phyloP scores from a whole-genome alignment of 2,113 vertebrate species.

The Asarcornis scutulata region DNA sequence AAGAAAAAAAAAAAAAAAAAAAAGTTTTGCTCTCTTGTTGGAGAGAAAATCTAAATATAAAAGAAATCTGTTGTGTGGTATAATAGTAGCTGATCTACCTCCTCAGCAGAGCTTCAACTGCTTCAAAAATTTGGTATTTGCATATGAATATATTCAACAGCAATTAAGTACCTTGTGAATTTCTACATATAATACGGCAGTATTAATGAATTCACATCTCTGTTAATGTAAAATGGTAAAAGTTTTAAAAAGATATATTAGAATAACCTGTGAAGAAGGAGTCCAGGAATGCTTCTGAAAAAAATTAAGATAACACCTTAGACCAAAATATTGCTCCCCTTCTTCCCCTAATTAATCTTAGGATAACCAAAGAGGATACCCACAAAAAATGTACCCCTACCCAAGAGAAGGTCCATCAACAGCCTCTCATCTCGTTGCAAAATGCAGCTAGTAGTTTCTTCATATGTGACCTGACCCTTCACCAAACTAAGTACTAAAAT shows the following conservation, averaged over 20 bases:
- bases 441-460: not conserved
- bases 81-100: conserved; percentile 23
- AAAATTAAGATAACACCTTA: not conserved
- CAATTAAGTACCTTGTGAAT: conserved; percentile 41
- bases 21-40: not conserved
- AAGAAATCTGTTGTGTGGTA: not conserved
- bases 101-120: conserved; percentile 22
- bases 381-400: not conserved
- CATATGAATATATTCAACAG: conserved; percentile 35
- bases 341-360: not conserved
- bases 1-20: not conserved
- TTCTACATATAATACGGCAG: not conserved
- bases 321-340: not conserved
- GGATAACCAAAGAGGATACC: not conserved
- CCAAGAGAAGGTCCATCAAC: not conserved
- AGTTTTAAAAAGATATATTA: not conserved
- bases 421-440: not conserved
- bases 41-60: conserved; percentile 29
- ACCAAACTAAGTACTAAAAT: not conserved
- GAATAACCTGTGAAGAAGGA: not conserved
- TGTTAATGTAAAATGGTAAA: not conserved
- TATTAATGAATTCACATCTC: not conserved
- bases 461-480: not conserved
- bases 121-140: conserved; percentile 22
- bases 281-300: not conserved